Evolutionary conservation across 2,888 invertebrate species (phyloP).

Genomic region (Geotrupes spiniger): DNA sequence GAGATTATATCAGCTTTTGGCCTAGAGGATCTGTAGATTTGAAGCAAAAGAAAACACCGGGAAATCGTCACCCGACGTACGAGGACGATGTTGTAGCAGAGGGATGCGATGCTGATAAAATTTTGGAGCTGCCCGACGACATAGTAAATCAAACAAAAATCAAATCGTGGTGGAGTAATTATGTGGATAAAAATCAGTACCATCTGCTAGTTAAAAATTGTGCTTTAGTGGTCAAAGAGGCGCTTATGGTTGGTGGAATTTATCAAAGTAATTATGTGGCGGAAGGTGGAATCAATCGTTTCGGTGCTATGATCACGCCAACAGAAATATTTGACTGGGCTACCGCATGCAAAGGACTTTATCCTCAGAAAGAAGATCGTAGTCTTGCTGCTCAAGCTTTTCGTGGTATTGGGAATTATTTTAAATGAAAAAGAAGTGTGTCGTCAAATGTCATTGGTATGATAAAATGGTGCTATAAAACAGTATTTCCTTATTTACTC

Average conservation of each 20-base stretch:
- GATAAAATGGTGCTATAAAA: no score
- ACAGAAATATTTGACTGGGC: no score
- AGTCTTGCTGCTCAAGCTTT: no score
- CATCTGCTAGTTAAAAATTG: background rate
- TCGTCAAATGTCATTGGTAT: no score
- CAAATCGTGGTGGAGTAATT: background rate
- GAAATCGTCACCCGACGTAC: background rate
- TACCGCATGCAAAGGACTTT: no score
- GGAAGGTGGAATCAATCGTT: no score
- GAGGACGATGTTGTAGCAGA: background rate
- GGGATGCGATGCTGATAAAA: background rate
- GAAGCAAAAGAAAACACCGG: background rate
- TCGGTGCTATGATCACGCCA: no score
- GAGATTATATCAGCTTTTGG: background rate
- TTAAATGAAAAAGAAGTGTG: no score
- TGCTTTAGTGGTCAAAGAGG: background rate
- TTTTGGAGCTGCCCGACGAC: background rate
- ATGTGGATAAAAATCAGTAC: background rate
- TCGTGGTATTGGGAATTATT: no score
- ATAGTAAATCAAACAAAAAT: background rate
- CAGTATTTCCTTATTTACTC: no score
- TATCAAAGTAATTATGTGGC: no score
- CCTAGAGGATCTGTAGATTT: background rate
- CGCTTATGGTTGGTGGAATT: background rate
- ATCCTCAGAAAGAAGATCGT: no score